Evolutionary conservation across 2,888 invertebrate species (phyloP).

Genomic region (Aphrophora alni): DNA sequence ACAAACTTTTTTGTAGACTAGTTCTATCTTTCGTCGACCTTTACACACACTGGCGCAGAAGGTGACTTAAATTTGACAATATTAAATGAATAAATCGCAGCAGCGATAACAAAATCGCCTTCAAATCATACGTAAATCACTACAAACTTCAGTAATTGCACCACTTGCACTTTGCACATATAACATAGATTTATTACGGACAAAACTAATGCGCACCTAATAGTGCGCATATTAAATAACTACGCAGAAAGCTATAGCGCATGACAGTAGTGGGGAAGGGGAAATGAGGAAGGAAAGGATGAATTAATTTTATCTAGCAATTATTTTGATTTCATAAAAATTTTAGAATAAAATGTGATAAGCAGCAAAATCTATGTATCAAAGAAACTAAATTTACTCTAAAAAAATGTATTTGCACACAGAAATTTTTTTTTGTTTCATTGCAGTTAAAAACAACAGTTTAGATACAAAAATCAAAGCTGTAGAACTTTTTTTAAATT

Average conservation of each 20-base stretch:
- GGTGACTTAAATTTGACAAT: constrained; percentile 56
- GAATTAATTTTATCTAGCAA: too few relatives aligned
- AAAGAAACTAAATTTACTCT: too few relatives aligned
- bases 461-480: too few relatives aligned
- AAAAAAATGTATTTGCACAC: too few relatives aligned
- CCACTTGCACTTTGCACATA: background rate
- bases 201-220: background rate
- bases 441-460: too few relatives aligned
- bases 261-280: too few relatives aligned
- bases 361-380: too few relatives aligned
- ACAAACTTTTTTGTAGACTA: background rate
- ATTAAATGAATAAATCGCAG: background rate
- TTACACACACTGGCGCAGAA: constrained; percentile 94
- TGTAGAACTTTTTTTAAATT: too few relatives aligned
- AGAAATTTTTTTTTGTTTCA: too few relatives aligned
- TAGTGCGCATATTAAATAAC: background rate
- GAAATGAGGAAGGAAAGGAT: too few relatives aligned
- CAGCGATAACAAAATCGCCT: background rate
- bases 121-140: background rate
- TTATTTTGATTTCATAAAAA: too few relatives aligned
- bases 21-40: constrained; percentile 62
- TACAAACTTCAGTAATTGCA: background rate
- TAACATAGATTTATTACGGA: background rate
- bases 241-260: background rate
- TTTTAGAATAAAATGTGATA: too few relatives aligned